Conservation (phyloP, 2,888 invertebrate genomes). For the Alentia gelatinosa region DNA sequence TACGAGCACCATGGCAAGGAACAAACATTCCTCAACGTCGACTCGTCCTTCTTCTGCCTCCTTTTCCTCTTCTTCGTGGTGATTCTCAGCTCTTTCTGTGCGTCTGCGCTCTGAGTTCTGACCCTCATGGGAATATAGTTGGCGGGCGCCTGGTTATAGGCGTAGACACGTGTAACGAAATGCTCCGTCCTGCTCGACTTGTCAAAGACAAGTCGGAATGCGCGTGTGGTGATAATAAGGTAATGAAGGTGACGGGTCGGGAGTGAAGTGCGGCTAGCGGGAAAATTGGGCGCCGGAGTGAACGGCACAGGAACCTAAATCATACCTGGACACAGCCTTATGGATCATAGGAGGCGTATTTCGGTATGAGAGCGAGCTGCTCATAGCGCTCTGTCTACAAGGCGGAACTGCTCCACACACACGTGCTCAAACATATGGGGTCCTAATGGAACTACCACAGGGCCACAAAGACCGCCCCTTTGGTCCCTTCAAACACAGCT, state of each 20-base stretch:
- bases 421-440: conserved; percentile 2
- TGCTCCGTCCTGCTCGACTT: conserved; percentile 28
- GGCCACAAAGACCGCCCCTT: not conserved
- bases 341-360: no score
- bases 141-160: conserved; percentile 8
- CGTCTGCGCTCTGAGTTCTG: no score
- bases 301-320: no score
- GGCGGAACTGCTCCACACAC: conserved; percentile 2
- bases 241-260: conserved; percentile 19
- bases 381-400: not conserved
- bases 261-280: not conserved
- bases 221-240: conserved; percentile 28
- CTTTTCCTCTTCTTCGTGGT: not conserved
- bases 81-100: conserved; percentile 1
- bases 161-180: conserved; percentile 45
- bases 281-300: not conserved
- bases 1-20: not conserved
- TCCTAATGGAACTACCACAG: not conserved
- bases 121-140: conserved; percentile 38
- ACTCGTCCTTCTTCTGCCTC: not conserved
- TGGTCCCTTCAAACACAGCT: not conserved
- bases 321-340: no score
- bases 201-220: conserved; percentile 37
- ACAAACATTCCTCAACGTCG: not conserved
- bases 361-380: no score